Conservation (phyloP, 2,888 invertebrate species). For the Drosophila colorata region DNA sequence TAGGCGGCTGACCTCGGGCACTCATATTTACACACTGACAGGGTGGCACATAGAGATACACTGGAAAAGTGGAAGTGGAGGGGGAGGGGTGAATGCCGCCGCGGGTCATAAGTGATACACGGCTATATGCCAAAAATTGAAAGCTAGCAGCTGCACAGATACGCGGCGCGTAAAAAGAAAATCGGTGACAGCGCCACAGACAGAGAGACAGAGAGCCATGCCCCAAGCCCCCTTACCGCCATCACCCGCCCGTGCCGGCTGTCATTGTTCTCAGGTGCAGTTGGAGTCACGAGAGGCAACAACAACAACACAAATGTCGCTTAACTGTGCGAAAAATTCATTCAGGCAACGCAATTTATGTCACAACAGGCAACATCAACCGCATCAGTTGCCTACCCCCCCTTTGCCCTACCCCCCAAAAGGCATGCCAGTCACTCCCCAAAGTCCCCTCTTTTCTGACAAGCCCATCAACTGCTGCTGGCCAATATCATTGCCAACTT, state of each 20-base stretch:
- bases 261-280: slow-evolving; percentile 78
- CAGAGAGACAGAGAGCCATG: not conserved
- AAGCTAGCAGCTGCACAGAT: slow-evolving; percentile 60
- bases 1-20: slow-evolving; percentile 53
- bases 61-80: not conserved
- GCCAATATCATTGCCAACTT: slow-evolving; percentile 61
- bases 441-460: not conserved
- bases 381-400: slow-evolving; percentile 32
- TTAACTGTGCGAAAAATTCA: slow-evolving; percentile 79
- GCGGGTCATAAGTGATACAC: slow-evolving; percentile 66
- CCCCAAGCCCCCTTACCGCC: too few relatives aligned
- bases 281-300: slow-evolving; percentile 19
- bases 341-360: slow-evolving; percentile 71
- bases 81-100: slow-evolving; percentile 24
- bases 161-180: slow-evolving; percentile 45
- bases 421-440: not conserved
- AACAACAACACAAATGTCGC: slow-evolving; percentile 47
- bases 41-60: slow-evolving; percentile 21
- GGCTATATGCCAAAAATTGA: slow-evolving; percentile 77
- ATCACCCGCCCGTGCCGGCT: slow-evolving; percentile 46
- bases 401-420: not conserved
- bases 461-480: slow-evolving; percentile 39
- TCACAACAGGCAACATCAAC: slow-evolving; percentile 72
- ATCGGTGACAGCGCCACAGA: slow-evolving; percentile 26
- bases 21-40: slow-evolving; percentile 56